These are phyloP conservation scores for Campylomormyrus numenius DNA, from an alignment of 2,113 vertebrate genomes.

Conservation along the genomic window DNA sequence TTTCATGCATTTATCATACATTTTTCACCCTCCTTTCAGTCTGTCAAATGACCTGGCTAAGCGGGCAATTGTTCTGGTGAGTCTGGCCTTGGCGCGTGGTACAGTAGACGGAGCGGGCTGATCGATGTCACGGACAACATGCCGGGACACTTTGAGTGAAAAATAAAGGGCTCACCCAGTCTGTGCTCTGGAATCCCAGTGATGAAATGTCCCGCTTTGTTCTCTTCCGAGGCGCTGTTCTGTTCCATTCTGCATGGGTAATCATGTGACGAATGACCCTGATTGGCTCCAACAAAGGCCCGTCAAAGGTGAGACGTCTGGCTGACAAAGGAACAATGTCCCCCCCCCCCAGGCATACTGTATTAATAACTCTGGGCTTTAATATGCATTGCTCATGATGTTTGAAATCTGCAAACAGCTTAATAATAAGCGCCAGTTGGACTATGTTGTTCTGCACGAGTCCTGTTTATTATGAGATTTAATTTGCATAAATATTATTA, in stretches of 20 bases:
- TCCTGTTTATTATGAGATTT: background rate
- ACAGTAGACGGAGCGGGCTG: background rate
- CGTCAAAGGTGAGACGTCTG: constrained; percentile 30
- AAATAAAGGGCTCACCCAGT: constrained; percentile 15
- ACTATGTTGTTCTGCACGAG: background rate
- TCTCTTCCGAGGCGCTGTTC: constrained; percentile 21
- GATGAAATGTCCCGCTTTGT: constrained; percentile 20
- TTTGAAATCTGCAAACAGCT: background rate
- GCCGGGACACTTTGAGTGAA: constrained; percentile 1
- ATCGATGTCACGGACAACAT: constrained; percentile 11
- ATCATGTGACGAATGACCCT: constrained; percentile 36
- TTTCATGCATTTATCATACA: background rate
- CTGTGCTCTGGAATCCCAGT: constrained; percentile 42
- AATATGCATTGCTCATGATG: background rate
- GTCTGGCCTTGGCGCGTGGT: background rate
- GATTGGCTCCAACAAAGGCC: constrained; percentile 33
- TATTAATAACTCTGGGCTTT: constrained; percentile 14
- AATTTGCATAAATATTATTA: background rate
- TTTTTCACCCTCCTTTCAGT: background rate
- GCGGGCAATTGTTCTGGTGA: background rate
- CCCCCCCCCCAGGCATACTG: constrained; percentile 31
- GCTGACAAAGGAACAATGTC: constrained; percentile 37
- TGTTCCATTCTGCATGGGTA: constrained; percentile 27
- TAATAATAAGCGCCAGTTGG: background rate
- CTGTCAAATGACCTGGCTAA: constrained; percentile 12